Evolutionary conservation across 2,113 vertebrate species (phyloP), one percentile per base, ranked within the genome.

Genomic region (Sciurus niger): DNA sequence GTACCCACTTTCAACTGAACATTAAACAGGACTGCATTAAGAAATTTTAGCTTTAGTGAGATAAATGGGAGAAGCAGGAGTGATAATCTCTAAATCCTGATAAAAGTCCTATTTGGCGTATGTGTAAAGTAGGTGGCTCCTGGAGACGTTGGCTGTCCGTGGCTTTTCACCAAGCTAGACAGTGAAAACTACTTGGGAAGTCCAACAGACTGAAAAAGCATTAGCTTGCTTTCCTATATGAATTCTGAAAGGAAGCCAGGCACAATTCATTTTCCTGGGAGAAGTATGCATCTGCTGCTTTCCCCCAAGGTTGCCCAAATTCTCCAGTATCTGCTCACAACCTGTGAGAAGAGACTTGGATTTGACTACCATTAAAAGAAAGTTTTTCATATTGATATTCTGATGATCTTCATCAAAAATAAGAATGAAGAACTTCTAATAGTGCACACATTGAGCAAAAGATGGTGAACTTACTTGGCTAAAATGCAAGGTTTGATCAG

Each of bases 81-180:
- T 34, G 83, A 46, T 88, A 3, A 60, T 68, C 46, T 87, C n/a
- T 70, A 43, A 32, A 28, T 2, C 51, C n/a, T 90, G 24, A 13
- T 20, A 74, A n/a, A 28, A 24, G 55, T 84, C 37, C 28, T 67
- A 0, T 95, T 90, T 84, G 70, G 25, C 65, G 24, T 88, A 18
- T 17, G 78, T 87, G 20, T 84, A 68, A 91, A 95, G 70, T 46
- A 60, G 63, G 63, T 28, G 14, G 63, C 53, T 95, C 82, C 25
- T 58, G 53, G 51, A 72, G 37, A 84, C 48, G 43, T 80, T 74
- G 40, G 43, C 78, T 37, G 32, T 68, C 18, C 60, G 17, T 79
- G 83, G 46, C 86, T 88, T 78, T 78, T 93, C 53, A 67, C 72
- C 72, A 84, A 95, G n/a, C 30, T 67, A 77, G 65, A 91, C 46